A percentile compares a stretch with the other conserved stretches of the same genome.
phyloP scores from a whole-genome alignment of 2,113 vertebrate species.

The Columba livia region DNA sequence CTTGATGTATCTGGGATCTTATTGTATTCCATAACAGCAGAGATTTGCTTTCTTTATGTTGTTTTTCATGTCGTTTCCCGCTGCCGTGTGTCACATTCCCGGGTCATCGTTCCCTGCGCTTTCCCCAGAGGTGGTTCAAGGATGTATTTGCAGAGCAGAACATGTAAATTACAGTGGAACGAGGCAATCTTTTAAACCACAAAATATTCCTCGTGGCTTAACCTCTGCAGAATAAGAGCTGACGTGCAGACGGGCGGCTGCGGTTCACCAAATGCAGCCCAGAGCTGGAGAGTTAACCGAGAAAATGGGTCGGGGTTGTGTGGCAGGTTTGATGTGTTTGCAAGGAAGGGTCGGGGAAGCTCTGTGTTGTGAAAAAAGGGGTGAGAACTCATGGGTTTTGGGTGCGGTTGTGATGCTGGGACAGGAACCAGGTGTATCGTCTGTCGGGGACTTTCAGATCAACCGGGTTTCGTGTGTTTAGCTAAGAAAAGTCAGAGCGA shows the following conservation, averaged over 20 bases:
- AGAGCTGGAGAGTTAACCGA: rapidly evolving
- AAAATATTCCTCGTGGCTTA: neutral
- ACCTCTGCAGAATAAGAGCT: neutral
- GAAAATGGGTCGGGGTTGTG: rapidly evolving
- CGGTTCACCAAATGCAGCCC: neutral
- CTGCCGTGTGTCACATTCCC: neutral
- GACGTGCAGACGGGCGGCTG: neutral
- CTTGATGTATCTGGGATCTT: neutral
- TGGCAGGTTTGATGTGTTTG: neutral
- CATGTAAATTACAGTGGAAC: neutral
- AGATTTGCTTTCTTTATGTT: neutral
- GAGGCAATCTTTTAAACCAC: neutral
- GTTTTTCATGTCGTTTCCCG: neutral
- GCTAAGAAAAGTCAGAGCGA: neutral
- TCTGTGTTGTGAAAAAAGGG: rapidly evolving
- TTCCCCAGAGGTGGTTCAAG: neutral
- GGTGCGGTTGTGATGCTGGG: rapidly evolving
- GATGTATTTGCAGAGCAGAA: neutral
- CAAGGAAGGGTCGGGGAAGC: neutral
- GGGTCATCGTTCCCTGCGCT: neutral
- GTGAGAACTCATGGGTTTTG: neutral
- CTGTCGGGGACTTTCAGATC: neutral
- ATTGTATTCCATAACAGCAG: neutral
- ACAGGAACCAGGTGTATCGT: neutral
- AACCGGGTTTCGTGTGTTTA: rapidly evolving